phyloP scores from a whole-genome alignment of 1,140 invertebrate genomes.

The Aplysia californica region DNA sequence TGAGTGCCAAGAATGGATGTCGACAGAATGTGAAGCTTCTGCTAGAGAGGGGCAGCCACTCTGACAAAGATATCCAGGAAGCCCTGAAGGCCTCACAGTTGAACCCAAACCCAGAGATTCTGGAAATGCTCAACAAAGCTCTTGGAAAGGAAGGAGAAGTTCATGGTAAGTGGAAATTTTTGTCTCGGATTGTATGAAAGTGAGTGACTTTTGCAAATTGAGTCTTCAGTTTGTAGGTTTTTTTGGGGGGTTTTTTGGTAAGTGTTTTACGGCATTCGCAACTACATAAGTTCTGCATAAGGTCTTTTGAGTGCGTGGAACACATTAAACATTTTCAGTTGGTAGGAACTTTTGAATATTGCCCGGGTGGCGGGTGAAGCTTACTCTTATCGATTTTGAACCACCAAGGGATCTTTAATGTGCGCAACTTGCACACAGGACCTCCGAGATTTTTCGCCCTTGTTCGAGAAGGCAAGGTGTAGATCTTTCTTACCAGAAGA shows the following conservation, averaged over 20 bases:
- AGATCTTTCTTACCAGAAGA: too few species aligned
- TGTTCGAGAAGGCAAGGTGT: too few species aligned
- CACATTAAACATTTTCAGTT: too few species aligned
- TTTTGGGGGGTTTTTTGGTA: neutral
- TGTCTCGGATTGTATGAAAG: neutral
- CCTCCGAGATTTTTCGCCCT: too few species aligned
- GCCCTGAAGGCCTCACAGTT: neutral
- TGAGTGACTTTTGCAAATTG: neutral
- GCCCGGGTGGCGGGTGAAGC: too few species aligned
- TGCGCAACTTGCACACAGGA: too few species aligned
- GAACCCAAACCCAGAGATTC: neutral
- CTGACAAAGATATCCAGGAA: neutral
- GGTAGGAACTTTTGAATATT: too few species aligned
- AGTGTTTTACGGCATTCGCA: too few species aligned
- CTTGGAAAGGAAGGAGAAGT: neutral
- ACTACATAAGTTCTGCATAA: too few species aligned
- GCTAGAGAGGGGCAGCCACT: neutral
- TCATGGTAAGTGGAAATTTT: neutral
- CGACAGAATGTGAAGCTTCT: neutral
- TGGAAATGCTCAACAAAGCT: neutral
- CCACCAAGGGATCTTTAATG: too few species aligned
- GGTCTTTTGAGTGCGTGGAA: too few species aligned
- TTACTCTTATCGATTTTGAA: too few species aligned
- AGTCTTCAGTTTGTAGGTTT: neutral
- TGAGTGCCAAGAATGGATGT: neutral